Evolutionary conservation across 1,140 invertebrate genomes (phyloP), one percentile per base, ranked within the genome.

Genomic region (Forficula auricularia): DNA sequence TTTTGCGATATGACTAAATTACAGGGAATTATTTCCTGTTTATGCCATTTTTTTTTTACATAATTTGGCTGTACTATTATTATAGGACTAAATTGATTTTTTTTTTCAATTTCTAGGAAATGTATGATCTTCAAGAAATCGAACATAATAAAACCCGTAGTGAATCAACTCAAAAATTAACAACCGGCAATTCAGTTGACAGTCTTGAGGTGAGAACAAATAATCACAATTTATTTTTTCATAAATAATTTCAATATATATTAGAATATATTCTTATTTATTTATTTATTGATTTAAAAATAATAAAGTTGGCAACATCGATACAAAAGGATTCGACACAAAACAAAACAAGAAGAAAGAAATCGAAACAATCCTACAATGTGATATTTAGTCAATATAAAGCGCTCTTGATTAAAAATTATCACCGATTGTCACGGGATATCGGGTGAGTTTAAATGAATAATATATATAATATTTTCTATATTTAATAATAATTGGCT

Each of bases 351-450:
- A 58, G 51, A 37, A 58, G 51, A 37, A 40, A 49, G 41, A 50
- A 52, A 51, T 37, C 54, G 42, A 45, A 55, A 50, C 19, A 55
- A 55, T 43, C 47, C 52, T 9, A 57, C 40, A 3, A 19, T 40
- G 27, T 37, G 41, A 35, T n/a, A n/a, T n/a, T n/a, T n/a, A n/a
- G n/a, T 33, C 55, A 48, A 49, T 51, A 62, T 37, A 63, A 62
- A 39, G 71, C 72, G 3, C 56, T 75, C 0, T 61, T 74, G 52
- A 66, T 66, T 7, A 80, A 79, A 53, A 78, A 76, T 49, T 53
- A 68, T 40, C 60, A 75, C 14, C 73, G 78, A 55, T 71, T 78
- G 33, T 51, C 70, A 0, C 64, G 76, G 44, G 71, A 78, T 64
- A 71, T 73, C 8, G 71, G 72, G 76, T 78, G 66, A 68, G 57